Evolutionary conservation across 2,888 invertebrate genomes (phyloP), one percentile per base, ranked within the genome.

Genomic region (Lycocerus yunnanus): DNA sequence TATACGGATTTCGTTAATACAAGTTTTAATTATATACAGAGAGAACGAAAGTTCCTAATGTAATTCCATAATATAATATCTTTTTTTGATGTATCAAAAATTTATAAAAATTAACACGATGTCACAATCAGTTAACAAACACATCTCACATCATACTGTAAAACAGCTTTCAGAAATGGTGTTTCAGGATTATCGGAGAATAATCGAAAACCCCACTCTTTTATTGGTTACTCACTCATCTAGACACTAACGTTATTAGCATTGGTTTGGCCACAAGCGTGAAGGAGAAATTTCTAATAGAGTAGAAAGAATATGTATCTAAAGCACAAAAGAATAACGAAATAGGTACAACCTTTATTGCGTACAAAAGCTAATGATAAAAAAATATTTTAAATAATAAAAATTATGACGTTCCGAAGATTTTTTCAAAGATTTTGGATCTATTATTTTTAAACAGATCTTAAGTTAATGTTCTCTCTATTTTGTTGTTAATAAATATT

Each of bases 181-280:
- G 78, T 81, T 80, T 80, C 80, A 77, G 80, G 81, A 81, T 78
- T 81, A 80, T 80, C 77, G 79, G 78, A 78, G 79, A 76, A 76
- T 71, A 73, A 76, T 76, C 73, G 75, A 71, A 71, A 75, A 76
- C 16, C 81, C 82, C 82, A 82, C 80, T 83, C 82, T 83, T 83
- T 82, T 84, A 85, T 85, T 83, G 84, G 84, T 82, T 84, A 85
- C 80, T 81, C 84, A 82, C 83, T 85, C 85, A 84, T 83, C 83
- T 83, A 83, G 84, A 82, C 82, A 80, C 83, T 86, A 86, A 85
- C 85, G 85, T 80, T 79, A 83, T 85, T 84, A 85, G 82, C 82
- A 84, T 85, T 84, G 84, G 82, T 83, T 80, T 83, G 84, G 84
- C 83, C 84, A 83, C 83, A 83, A 82, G 81, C 81, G 80, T 75